A percentile compares a stretch with the other conserved stretches of the same genome.
Evolutionary conservation across 2,797 vertebrate genomes (phyloP).

Genomic region (Megalops cyprinoides): DNA sequence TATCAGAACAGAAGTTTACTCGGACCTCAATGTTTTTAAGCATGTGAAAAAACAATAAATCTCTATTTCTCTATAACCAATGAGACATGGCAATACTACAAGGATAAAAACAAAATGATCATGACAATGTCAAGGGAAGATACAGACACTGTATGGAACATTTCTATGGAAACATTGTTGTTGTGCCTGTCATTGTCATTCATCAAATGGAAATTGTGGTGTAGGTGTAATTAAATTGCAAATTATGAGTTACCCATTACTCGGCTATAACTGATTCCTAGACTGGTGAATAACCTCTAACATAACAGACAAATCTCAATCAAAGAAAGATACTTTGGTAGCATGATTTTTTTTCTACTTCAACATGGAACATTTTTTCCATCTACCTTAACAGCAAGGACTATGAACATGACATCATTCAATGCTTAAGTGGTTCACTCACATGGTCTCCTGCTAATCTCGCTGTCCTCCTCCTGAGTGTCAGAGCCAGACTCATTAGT

Average conservation of each 20-base stretch:
- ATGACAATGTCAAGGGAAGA: too few relatives aligned
- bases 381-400: conserved; percentile 17
- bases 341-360: background rate
- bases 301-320: conserved; percentile 33
- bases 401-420: conserved; percentile 17
- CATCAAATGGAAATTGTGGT: background rate
- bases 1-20: conserved; percentile 31
- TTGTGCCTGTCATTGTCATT: background rate
- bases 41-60: background rate
- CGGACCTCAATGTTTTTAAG: conserved; percentile 25
- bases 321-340: conserved; percentile 9
- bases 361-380: conserved; percentile 14
- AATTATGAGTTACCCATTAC: background rate
- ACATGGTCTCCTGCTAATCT: conserved; percentile 58
- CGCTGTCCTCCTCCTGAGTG: conserved; percentile 41
- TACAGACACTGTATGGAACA: too few relatives aligned
- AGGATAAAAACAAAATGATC: too few relatives aligned
- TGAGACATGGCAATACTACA: background rate
- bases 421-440: conserved; percentile 47
- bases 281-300: background rate
- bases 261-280: background rate
- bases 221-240: background rate
- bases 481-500: conserved; percentile 49
- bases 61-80: too few relatives aligned
- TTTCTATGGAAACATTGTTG: too few relatives aligned